phyloP scores from a whole-genome alignment of 2,113 vertebrate species.

The Asarcornis scutulata region DNA sequence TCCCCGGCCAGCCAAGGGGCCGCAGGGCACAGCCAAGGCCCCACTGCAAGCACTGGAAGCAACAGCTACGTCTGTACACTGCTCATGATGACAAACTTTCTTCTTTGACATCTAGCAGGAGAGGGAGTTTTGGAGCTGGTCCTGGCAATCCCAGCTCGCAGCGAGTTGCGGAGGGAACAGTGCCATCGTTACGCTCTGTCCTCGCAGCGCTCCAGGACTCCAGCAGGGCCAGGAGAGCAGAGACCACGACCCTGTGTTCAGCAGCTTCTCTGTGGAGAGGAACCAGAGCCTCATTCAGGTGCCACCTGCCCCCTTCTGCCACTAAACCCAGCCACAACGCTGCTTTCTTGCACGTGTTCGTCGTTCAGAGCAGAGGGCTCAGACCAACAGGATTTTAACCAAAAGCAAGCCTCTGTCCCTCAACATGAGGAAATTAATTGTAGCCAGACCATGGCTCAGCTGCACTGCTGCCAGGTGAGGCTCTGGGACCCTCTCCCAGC shows the following conservation, averaged over 20 bases:
- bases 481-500: background rate
- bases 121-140: background rate
- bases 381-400: accelerated
- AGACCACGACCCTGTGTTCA: background rate
- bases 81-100: accelerated
- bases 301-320: background rate
- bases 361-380: background rate
- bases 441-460: background rate
- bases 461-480: background rate
- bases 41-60: background rate
- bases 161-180: background rate
- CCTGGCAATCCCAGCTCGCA: accelerated
- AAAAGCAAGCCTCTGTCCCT: background rate
- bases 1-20: background rate
- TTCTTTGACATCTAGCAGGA: accelerated
- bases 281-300: background rate
- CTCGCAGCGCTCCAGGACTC: background rate
- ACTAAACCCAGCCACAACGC: background rate
- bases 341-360: accelerated
- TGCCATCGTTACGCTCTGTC: background rate
- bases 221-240: background rate
- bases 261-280: background rate
- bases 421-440: background rate
- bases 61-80: accelerated
- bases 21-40: accelerated